Conservation (phyloP, 2,113 vertebrate species). For the Oplegnathus fasciatus region DNA sequence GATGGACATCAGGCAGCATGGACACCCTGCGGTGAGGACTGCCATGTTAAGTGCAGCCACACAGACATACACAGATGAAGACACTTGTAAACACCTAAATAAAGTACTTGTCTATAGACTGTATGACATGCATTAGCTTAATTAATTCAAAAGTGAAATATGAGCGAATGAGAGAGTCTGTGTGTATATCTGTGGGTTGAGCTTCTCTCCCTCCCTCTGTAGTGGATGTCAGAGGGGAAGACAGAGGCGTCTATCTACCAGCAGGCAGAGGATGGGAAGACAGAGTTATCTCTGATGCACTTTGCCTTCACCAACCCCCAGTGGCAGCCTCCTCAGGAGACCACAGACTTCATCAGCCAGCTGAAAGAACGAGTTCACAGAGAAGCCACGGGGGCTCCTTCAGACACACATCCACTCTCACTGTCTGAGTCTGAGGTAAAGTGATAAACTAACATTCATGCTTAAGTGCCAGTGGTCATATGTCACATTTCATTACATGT, state of each 20-base stretch:
- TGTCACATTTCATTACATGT: background rate
- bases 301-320: conserved; percentile 98
- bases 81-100: background rate
- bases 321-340: conserved; percentile 96
- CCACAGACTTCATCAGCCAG: conserved; percentile 96
- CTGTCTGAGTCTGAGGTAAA: conserved; percentile 91
- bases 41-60: background rate
- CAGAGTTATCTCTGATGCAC: conserved; percentile 98
- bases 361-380: conserved; percentile 95
- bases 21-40: conserved; percentile 92
- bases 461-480: background rate
- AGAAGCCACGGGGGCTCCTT: conserved; percentile 86
- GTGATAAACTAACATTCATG: background rate
- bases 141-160: background rate
- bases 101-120: background rate
- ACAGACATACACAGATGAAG: background rate
- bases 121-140: background rate
- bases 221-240: conserved; percentile 98
- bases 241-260: conserved; percentile 98
- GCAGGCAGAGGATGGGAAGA: conserved; percentile 98
- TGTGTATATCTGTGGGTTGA: background rate
- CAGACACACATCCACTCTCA: conserved; percentile 89
- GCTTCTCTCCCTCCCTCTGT: conserved; percentile 8
- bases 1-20: conserved; percentile 98
- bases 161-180: background rate